phyloP scores from a whole-genome alignment of 2,888 invertebrate genomes.

The Andrena marginata region DNA sequence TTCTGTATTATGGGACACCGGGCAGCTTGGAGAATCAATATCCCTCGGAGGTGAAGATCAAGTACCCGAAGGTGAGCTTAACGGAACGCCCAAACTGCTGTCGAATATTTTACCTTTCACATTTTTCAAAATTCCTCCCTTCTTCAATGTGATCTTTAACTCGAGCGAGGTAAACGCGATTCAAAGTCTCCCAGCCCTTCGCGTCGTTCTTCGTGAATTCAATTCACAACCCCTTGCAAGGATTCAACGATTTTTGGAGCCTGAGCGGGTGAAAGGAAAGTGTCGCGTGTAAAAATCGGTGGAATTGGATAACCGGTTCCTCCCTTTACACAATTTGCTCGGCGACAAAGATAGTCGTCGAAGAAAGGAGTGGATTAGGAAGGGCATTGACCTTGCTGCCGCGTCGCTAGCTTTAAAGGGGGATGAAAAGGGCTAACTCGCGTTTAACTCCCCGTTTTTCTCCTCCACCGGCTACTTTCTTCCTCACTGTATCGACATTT shows the following conservation, averaged over 20 bases:
- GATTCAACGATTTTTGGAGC: background rate
- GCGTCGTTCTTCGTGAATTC: background rate
- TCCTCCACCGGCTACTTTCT: background rate
- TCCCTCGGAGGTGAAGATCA: conserved; percentile 88
- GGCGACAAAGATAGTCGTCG: background rate
- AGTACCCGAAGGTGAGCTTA: conserved; percentile 90
- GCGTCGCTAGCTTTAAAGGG: conserved; percentile 69
- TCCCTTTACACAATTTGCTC: conserved; percentile 26
- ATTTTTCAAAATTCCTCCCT: background rate
- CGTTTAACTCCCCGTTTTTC: conserved; percentile 54
- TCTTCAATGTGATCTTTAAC: background rate
- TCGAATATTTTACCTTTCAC: background rate
- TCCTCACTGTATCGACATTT: background rate
- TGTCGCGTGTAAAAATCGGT: background rate
- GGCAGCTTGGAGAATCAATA: conserved; percentile 88
- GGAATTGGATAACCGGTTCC: conserved; percentile 14
- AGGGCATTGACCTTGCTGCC: background rate
- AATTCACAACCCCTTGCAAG: background rate
- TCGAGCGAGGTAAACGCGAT: background rate
- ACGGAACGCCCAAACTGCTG: background rate
- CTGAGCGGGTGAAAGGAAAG: background rate
- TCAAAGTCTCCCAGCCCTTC: background rate
- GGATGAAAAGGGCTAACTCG: conserved; percentile 85
- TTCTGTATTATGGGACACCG: conserved; percentile 89
- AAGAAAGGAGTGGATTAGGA: conserved; percentile 35